A percentile compares a stretch with the other conserved stretches of the same genome.
phyloP scores from a whole-genome alignment of 2,113 vertebrate species.

The Bos javanicus region DNA sequence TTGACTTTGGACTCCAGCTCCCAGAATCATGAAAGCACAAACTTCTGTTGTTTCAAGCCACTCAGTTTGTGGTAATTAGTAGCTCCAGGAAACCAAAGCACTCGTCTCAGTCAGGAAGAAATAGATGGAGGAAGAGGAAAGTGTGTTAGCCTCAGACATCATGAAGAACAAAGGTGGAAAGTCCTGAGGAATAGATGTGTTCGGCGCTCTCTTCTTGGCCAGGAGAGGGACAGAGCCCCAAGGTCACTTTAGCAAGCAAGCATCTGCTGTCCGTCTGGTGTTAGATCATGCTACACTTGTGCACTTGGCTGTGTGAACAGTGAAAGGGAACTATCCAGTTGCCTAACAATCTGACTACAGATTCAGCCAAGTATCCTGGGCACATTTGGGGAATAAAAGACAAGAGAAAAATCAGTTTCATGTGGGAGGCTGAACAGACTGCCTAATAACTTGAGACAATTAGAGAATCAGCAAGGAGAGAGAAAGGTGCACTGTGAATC shows the following conservation, averaged over 20 bases:
- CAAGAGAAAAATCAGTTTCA: conserved; percentile 45
- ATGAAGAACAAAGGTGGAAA: not conserved
- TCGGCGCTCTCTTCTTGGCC: not conserved
- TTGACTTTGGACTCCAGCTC: not conserved
- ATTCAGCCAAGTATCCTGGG: not conserved
- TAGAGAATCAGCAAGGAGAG: not conserved
- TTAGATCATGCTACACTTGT: not conserved
- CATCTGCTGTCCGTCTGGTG: not conserved
- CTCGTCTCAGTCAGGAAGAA: not conserved
- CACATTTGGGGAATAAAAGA: not conserved
- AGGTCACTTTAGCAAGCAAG: not conserved
- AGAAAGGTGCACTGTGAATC: not conserved
- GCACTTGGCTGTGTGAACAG: not conserved
- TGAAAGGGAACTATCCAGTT: not conserved
- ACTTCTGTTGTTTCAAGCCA: not conserved
- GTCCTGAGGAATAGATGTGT: not conserved
- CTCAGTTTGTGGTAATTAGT: not conserved
- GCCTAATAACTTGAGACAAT: conserved; percentile 22
- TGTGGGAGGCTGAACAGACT: not conserved
- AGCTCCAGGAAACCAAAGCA: not conserved
- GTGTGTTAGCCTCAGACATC: not conserved
- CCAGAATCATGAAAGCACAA: not conserved
- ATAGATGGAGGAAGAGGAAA: not conserved
- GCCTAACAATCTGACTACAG: not conserved
- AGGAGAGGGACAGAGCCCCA: not conserved